Evolutionary conservation across 2,797 vertebrate genomes (phyloP).

Genomic region (Artibeus jamaicensis): DNA sequence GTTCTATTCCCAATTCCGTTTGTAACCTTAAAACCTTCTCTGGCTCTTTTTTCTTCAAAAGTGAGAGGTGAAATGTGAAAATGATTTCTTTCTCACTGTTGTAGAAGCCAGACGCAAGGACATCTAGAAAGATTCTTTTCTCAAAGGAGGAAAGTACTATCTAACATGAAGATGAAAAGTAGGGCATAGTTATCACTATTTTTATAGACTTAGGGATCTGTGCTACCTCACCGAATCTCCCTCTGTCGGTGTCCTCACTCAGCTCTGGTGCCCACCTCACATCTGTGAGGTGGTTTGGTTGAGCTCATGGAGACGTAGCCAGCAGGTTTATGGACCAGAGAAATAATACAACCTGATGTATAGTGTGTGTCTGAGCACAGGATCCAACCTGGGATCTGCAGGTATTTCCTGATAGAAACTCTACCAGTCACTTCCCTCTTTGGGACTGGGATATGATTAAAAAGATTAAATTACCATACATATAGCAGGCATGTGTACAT

Average conservation of each 20-base stretch:
- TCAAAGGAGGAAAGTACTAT: background rate
- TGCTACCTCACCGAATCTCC: background rate
- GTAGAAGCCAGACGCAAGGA: background rate
- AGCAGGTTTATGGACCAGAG: background rate
- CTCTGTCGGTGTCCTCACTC: background rate
- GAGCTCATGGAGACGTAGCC: background rate
- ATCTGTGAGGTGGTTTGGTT: background rate
- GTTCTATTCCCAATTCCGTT: background rate
- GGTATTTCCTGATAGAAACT: background rate
- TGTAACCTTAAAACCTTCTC: background rate
- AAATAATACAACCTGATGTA: background rate
- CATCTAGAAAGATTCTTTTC: background rate
- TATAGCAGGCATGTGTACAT: background rate
- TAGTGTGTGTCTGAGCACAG: background rate
- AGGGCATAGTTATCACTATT: background rate
- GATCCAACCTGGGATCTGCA: background rate
- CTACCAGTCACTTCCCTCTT: background rate
- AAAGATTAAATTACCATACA: background rate
- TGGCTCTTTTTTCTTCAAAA: background rate
- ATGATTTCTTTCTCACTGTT: background rate
- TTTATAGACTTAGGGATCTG: background rate
- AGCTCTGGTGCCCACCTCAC: background rate
- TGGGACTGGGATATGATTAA: background rate
- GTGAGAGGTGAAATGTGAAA: background rate
- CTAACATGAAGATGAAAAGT: background rate